These are phyloP conservation scores for Spinus olivaceus DNA, from an alignment of 2,797 vertebrate genomes.

Conservation along the genomic window DNA sequence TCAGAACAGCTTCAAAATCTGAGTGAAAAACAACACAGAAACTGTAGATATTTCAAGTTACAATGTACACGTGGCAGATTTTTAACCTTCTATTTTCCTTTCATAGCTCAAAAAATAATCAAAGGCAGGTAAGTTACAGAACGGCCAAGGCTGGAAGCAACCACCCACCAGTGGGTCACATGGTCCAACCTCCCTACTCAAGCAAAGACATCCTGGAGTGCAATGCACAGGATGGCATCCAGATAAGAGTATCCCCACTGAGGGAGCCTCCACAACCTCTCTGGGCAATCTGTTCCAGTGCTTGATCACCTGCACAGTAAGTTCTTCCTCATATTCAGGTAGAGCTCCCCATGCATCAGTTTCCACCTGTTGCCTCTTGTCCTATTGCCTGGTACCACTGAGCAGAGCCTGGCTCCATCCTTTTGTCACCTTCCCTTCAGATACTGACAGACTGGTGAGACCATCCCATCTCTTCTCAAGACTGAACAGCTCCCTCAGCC, in stretches of 20 bases:
- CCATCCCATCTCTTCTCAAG: no score
- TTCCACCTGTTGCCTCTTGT: background rate
- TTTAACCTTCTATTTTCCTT: background rate
- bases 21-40: background rate
- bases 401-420: no score
- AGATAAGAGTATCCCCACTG: rapidly evolving
- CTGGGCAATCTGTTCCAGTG: background rate
- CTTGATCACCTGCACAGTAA: rapidly evolving
- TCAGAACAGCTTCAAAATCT: slow-evolving; percentile 93
- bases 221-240: background rate
- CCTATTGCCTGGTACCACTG: background rate
- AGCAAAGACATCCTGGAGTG: background rate
- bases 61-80: rapidly evolving
- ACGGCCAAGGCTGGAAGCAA: background rate
- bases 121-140: background rate
- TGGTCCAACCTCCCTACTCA: background rate
- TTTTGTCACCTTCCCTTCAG: background rate
- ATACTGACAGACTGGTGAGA: background rate
- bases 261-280: background rate
- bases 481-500: background rate
- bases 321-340: background rate
- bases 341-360: background rate
- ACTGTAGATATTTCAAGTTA: background rate
- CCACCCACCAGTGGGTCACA: background rate
- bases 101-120: background rate